Conservation (phyloP, 2,113 vertebrate species). For the Pelodiscus sinensis region DNA sequence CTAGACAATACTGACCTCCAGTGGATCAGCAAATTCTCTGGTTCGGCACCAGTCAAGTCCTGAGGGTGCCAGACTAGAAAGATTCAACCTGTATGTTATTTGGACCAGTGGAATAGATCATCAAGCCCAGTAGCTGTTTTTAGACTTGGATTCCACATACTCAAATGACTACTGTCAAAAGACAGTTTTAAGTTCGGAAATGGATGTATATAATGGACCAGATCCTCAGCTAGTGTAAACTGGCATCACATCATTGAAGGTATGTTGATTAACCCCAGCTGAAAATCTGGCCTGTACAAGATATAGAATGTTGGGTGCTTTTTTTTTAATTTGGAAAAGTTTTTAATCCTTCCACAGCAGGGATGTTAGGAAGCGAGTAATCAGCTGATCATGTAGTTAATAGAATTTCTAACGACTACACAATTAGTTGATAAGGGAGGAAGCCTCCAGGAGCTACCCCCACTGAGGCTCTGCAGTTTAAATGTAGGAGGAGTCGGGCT, state of each 20-base stretch:
- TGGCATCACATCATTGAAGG: not conserved
- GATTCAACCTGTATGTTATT: not conserved
- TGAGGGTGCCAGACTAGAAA: no score
- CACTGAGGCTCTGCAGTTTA: no score
- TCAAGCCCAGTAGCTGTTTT: not conserved
- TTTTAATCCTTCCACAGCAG: not conserved
- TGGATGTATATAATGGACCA: not conserved
- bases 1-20: no score
- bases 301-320: not conserved
- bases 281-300: not conserved
- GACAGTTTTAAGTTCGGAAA: not conserved
- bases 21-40: no score
- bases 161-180: not conserved
- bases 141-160: not conserved
- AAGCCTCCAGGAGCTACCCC: no score
- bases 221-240: not conserved
- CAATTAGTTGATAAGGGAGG: no score
- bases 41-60: no score
- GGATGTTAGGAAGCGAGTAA: no score
- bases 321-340: not conserved
- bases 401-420: no score
- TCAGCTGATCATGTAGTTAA: no score
- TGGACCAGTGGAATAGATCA: slow-evolving; percentile 12
- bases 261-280: not conserved
- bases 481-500: no score